phyloP scores from a whole-genome alignment of 2,888 invertebrate genomes.

The Platycheirus albimanus region DNA sequence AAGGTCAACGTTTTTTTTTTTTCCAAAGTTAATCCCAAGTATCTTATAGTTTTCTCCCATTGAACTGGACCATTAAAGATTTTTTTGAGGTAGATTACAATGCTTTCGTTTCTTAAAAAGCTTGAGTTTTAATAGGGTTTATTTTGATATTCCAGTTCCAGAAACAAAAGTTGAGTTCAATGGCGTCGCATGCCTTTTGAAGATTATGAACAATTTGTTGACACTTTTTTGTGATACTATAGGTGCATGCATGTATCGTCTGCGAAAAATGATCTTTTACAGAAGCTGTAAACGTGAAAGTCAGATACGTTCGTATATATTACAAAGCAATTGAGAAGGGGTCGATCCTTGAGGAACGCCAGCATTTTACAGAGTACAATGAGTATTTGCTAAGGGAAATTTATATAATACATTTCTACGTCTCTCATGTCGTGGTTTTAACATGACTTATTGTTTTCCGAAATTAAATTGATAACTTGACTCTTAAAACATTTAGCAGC shows the following conservation, averaged over 20 bases:
- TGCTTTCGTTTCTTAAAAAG: background rate
- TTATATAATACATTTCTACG: no score
- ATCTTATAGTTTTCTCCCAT: background rate
- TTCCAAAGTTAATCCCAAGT: background rate
- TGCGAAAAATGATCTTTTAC: background rate
- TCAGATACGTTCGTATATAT: background rate
- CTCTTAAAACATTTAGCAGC: no score
- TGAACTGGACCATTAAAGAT: background rate
- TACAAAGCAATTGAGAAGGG: background rate
- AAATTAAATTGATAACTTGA: no score
- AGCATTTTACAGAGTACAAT: background rate
- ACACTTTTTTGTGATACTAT: background rate
- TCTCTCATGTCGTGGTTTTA: no score
- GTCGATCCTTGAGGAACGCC: slow-evolving; percentile 12
- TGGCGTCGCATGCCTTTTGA: background rate
- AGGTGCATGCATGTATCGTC: slow-evolving; percentile 2
- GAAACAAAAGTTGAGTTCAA: background rate
- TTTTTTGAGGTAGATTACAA: background rate
- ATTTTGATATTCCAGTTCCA: slow-evolving; percentile 3
- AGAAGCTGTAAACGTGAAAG: background rate
- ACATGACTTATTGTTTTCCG: no score
- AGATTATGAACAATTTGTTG: background rate
- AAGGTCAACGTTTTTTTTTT: slow-evolving; percentile 1
- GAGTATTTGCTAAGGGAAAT: background rate
- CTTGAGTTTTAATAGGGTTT: background rate